Evolutionary conservation across 2,888 invertebrate genomes (phyloP).

Genomic region (Hypolimnas misippus): DNA sequence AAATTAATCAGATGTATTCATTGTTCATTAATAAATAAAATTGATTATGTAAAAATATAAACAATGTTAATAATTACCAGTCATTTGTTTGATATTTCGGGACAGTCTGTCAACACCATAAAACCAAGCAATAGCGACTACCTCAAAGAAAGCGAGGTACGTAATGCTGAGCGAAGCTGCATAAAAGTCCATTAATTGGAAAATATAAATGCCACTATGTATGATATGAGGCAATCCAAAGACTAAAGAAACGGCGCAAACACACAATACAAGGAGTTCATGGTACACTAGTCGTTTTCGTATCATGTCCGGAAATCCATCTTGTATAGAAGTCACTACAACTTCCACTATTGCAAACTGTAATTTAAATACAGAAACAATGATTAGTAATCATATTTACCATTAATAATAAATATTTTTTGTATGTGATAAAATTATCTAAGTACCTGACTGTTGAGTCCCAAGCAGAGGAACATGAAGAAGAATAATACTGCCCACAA

Average conservation of each 20-base stretch:
- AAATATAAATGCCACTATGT: conserved; percentile 95
- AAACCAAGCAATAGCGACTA: conserved; percentile 95
- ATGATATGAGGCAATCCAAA: conserved; percentile 95
- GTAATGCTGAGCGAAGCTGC: conserved; percentile 96
- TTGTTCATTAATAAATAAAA: background rate
- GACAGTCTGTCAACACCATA: conserved; percentile 93
- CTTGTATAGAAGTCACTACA: conserved; percentile 96
- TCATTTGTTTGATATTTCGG: conserved; percentile 95
- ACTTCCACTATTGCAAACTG: conserved; percentile 98
- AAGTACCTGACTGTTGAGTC: conserved; percentile 89
- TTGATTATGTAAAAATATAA: no score
- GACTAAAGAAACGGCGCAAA: conserved; percentile 92
- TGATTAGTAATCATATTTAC: background rate
- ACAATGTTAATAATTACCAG: conserved; percentile 86
- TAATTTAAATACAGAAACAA: conserved; percentile 55
- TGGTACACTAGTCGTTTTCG: conserved; percentile 92
- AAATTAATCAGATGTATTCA: background rate
- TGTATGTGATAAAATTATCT: background rate
- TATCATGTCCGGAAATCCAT: conserved; percentile 95
- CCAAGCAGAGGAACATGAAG: conserved; percentile 94
- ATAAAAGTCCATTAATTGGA: conserved; percentile 96
- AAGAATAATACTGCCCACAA: conserved; percentile 95
- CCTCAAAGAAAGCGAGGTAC: conserved; percentile 96
- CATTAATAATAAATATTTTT: background rate
- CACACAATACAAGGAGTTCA: conserved; percentile 92